phyloP scores from a whole-genome alignment of 2,797 vertebrate species.

The Melanotaenia boesemani region DNA sequence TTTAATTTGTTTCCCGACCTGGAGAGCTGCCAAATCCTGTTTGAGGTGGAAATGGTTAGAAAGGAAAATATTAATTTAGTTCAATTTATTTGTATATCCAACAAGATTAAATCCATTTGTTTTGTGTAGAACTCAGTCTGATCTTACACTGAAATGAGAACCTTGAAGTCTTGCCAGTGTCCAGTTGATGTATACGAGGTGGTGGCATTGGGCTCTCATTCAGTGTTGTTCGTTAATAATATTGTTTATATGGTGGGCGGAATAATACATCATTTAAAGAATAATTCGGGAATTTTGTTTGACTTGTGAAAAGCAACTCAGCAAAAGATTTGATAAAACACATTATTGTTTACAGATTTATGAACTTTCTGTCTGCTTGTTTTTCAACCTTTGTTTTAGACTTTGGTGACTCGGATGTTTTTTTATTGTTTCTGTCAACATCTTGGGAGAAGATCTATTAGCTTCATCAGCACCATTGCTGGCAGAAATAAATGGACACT shows the following conservation, averaged over 20 bases:
- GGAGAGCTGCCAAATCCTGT: neutral
- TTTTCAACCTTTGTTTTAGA: neutral
- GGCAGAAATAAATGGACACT: slow-evolving; percentile 11
- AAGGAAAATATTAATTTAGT: neutral
- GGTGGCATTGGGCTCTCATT: neutral
- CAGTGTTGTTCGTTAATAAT: neutral
- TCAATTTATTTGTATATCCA: neutral
- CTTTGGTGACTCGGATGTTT: slow-evolving; percentile 15
- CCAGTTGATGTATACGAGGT: neutral
- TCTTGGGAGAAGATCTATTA: slow-evolving; percentile 3
- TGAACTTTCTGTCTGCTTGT: neutral
- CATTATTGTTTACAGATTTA: neutral
- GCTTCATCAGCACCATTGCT: slow-evolving; percentile 7
- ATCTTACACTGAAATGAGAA: neutral
- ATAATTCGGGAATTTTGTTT: neutral
- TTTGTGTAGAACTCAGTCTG: neutral
- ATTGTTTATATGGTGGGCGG: neutral
- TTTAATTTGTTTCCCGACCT: neutral
- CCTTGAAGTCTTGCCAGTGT: neutral
- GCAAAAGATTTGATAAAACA: slow-evolving; percentile 13
- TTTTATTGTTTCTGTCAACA: slow-evolving; percentile 20
- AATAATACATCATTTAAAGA: neutral
- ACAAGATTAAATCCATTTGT: neutral
- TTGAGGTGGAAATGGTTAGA: neutral
- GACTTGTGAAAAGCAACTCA: neutral